phyloP scores from a whole-genome alignment of 1,140 invertebrate species.

The Olivierus martensii region DNA sequence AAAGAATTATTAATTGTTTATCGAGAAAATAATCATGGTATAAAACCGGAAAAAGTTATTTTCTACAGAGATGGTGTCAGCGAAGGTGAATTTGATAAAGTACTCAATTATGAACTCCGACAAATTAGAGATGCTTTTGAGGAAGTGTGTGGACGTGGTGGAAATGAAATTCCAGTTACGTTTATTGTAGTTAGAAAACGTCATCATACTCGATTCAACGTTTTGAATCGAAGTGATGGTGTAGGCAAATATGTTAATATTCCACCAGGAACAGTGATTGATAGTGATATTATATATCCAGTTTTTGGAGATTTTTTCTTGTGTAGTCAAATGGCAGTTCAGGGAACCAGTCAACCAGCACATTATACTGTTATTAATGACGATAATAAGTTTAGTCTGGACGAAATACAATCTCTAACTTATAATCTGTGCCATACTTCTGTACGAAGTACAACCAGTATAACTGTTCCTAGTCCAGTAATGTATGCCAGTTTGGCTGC shows the following conservation, averaged over 20 bases:
- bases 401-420: conserved; percentile 18
- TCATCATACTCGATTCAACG: conserved; percentile 11
- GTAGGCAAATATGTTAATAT: conserved; percentile 44
- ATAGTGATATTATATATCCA: conserved; percentile 62
- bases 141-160: conserved; percentile 27
- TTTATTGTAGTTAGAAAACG: conserved; percentile 22
- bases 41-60: conserved; percentile 27
- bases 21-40: neutral
- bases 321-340: conserved; percentile 46
- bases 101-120: conserved; percentile 19
- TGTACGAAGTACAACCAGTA: conserved; percentile 15
- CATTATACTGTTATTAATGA: conserved; percentile 19
- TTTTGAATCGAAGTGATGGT: conserved; percentile 17
- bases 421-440: conserved; percentile 22
- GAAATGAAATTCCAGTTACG: conserved; percentile 19
- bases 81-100: conserved; percentile 32
- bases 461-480: conserved; percentile 22
- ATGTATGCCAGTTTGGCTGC: conserved; percentile 26
- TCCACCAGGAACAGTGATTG: conserved; percentile 67
- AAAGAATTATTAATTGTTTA: conserved; percentile 34
- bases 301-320: conserved; percentile 73
- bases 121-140: conserved; percentile 10
- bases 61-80: conserved; percentile 36
- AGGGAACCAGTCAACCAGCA: conserved; percentile 18
- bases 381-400: conserved; percentile 17